Base-by-base conservation (phyloP, 2,113 vertebrate species). In the Prunella fulvescens region DNA sequence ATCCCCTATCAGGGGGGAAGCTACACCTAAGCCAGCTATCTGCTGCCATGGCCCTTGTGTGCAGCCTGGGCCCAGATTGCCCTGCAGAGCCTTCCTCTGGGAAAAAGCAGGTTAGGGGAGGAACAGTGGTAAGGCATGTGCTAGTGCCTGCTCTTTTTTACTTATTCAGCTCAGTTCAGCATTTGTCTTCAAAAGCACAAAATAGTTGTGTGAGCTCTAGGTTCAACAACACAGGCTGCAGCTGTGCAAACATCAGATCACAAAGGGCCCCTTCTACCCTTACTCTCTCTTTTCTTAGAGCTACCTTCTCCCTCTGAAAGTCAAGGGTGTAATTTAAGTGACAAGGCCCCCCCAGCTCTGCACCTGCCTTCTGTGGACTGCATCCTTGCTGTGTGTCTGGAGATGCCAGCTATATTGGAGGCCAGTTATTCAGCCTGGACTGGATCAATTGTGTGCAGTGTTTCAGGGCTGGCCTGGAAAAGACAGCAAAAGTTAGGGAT, bases 351-450 rank as follows among this genome's bases (percentile, higher is more conserved):
- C 5, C 37, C 23, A 39, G 23, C 14, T 73, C 56, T 40, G 58
- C 8, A 64, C 35, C 1, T 8, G 69, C 85, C 58, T 48, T 20
- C 39, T 95, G 73, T 45, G 78, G 50, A 17, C 13, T 53, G 47
- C 14, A 45, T 57, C 39, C 45, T 78, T 92, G 73, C 50, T 3
- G 1, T n/a, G 33, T 98, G 94, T 92, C 65, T 81, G 86, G 94
- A 50, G 24, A 94, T 81, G 26, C 97, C 94, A 57, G 86, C 79
- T 83, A 70, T 96, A 80, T 95, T 98, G 74, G 94, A 97, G 7
- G 81, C 81, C 85, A 99, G 77, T 64, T 98, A 97, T 86, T 98
- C 98, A 51, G 98, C 97, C 86, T 98, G 98, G 78, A 97, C 74
- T 74, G 85, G 92, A 80, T 98, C 97, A 47, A 98, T 94, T 97